Evolutionary conservation across 53 echinoderm and acorn worm species (phyloP), one percentile per base, ranked within the genome.

Genomic region (Hippasteria phrygiana): DNA sequence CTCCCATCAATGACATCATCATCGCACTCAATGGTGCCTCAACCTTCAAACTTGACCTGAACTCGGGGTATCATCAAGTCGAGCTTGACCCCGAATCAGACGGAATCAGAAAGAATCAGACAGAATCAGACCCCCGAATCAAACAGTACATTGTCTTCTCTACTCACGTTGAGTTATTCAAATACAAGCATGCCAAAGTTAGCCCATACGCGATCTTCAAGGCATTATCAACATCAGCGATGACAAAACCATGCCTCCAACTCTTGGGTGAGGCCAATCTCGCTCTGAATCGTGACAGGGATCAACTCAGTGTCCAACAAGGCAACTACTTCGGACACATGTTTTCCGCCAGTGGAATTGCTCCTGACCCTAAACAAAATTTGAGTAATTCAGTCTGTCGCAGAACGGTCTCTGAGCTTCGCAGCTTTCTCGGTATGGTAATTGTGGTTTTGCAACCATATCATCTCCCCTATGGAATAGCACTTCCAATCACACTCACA

Each of bases 351-450:
- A n/a, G n/a, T n/a, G n/a, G n/a, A n/a, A n/a, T 86, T 86, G 46
- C 59, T 11, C 70, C 79, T 34, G 89, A 89, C 53, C 88, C 84
- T 43, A 54, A 59, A 14, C n/a, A 92, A 92, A 45, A 83, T 83
- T 8, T 62, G 54, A 16, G 88, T 65, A 5, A 84, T 92, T 74
- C 73, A 77, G 54, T 17, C 81, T 26, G 66, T 80, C 22, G 53
- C 83, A 63, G 40, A 56, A 27, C 89, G 53, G 77, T 84, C 40
- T 37, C 63, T 31, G 88, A 88, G 56, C 51, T 92, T 14, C 72
- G 70, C 28, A 89, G 92, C 46, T 92, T 89, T 20, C 87, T 92
- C 12, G 92, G 92, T 13, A 89, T 92, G 89, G 92, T 89, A 22
- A 82, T 40, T 84, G 77, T 4, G 63, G 83, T 43, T 69, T 89